Base-by-base conservation (phyloP, 92 coral and sea anemone genomes). In the Blastomussa wellsi region DNA sequence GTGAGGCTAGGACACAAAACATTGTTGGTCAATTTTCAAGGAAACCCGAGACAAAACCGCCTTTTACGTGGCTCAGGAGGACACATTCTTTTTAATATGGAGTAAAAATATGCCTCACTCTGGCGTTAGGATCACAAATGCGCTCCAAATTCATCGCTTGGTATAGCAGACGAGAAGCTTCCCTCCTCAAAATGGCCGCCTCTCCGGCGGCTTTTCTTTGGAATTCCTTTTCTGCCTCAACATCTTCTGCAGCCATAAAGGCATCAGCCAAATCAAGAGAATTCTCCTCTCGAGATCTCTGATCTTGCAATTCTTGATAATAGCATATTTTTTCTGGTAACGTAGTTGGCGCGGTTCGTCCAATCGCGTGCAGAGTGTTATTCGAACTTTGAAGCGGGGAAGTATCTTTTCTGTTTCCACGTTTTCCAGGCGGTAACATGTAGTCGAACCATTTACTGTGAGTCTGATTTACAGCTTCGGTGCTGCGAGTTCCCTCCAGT, bases 71-170 rank as follows among this genome's bases (percentile, higher is more conserved):
- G 68, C 68, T 11, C 31, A 28, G 68, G 33, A 20, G 44, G 41
- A 35, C 35, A 11, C 20, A n/a, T 37, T 0, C 26, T 28, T 0
- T 39, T 85, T 80, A 93, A 16, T 88, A 83, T 7, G 94, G 97
- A 41, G 89, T 53, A 72, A 89, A 94, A 62, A 94, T 82, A 55
- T 94, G 95, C 44, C 93, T 86, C 16, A 92, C 96, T 83, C 97
- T 83, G 9, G 93, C 95, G 70, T 96, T 92, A 9, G 91, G 93
- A 75, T 96, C 98, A 78, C 98, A 94, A 52, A 96, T 80, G 74
- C 93, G 88, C 83, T 96, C 98, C 89, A 96, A 77, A 82, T 96
- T 86, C 94, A 91, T 93, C 22, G 98, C 98, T 64, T 89, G 86
- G 84, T 90, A 92, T 64, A 96, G 74, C 92, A 94, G 86, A 13